A percentile compares a stretch with the other conserved stretches of the same genome.
phyloP scores from a whole-genome alignment of 2,888 invertebrate species.

The Leptinotarsa tumamoca region DNA sequence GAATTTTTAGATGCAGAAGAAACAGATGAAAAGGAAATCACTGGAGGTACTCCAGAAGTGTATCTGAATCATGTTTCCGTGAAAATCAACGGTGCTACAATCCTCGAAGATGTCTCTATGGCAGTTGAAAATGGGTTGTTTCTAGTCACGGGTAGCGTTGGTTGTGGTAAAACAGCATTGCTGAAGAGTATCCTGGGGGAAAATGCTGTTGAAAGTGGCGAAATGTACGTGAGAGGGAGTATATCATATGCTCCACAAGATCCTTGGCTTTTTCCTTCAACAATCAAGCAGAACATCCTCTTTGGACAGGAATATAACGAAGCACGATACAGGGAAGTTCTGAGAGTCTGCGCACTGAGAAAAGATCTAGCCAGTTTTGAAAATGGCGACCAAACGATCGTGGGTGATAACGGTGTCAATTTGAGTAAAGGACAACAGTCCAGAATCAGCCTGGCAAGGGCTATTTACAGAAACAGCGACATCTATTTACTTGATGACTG shows the following conservation, averaged over 20 bases:
- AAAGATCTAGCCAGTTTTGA: conserved; percentile 67
- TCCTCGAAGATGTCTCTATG: conserved; percentile 66
- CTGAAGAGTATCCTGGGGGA: conserved; percentile 57
- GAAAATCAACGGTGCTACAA: conserved; percentile 52
- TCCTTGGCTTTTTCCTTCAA: conserved; percentile 59
- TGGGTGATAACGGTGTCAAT: conserved; percentile 74
- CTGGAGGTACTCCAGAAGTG: conserved; percentile 31
- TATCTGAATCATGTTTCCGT: conserved; percentile 47
- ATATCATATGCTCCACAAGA: conserved; percentile 59
- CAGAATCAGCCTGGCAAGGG: conserved; percentile 58
- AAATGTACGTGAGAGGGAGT: conserved; percentile 50
- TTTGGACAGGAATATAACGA: conserved; percentile 61
- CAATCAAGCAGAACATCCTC: conserved; percentile 60
- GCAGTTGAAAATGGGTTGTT: conserved; percentile 64
- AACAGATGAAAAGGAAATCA: not conserved
- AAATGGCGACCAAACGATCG: conserved; percentile 67
- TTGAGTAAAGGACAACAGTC: conserved; percentile 72
- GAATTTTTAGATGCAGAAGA: conserved; percentile 46
- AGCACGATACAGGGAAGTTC: conserved; percentile 59
- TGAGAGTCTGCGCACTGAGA: conserved; percentile 66
- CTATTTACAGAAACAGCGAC: conserved; percentile 56
- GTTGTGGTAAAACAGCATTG: conserved; percentile 57
- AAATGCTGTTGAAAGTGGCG: conserved; percentile 46
- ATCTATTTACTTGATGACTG: conserved; percentile 59
- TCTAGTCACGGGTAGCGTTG: conserved; percentile 73